Percentiles rank a stretch among this genome's conserved stretches.
Evolutionary conservation across 2,797 vertebrate genomes (phyloP).

Genomic region (Diplodus puntazzo): DNA sequence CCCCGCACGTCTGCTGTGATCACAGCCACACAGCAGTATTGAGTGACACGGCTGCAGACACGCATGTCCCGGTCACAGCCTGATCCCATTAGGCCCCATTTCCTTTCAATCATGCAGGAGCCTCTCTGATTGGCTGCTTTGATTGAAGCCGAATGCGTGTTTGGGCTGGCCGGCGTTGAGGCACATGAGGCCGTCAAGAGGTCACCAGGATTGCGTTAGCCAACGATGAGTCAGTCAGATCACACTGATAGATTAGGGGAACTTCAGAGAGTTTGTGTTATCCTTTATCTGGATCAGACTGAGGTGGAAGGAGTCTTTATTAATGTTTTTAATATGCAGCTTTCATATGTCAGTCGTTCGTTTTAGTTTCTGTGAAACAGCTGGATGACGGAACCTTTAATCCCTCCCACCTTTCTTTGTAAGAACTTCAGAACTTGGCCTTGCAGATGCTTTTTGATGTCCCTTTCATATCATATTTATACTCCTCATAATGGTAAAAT

Average conservation of each 20-base stretch:
- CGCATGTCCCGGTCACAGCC: constrained; percentile 75
- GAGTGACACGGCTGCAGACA: constrained; percentile 73
- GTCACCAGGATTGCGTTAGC: constrained; percentile 59
- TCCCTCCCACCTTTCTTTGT: constrained; percentile 14
- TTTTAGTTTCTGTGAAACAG: constrained; percentile 12
- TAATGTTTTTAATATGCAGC: constrained; percentile 27
- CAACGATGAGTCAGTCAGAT: constrained; percentile 45
- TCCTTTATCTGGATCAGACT: constrained; percentile 24
- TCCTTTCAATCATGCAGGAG: constrained; percentile 77
- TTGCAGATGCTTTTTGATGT: constrained; percentile 15
- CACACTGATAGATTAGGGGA: constrained; percentile 28
- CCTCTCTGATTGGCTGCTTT: constrained; percentile 78
- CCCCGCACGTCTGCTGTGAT: constrained; percentile 62
- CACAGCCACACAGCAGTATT: constrained; percentile 67
- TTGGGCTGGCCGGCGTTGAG: constrained; percentile 46
- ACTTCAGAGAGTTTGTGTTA: constrained; percentile 33
- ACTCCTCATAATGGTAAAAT: constrained; percentile 15
- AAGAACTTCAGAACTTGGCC: constrained; percentile 14
- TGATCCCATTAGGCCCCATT: constrained; percentile 83
- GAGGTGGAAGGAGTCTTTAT: constrained; percentile 4
- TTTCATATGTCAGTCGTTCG: constrained; percentile 28
- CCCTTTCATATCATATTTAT: constrained; percentile 2
- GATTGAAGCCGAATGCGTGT: constrained; percentile 72
- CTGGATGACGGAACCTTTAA: neutral
- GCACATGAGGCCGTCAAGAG: constrained; percentile 43